A percentile compares a stretch with the other conserved stretches of the same genome.
Conservation (phyloP, 2,888 invertebrate genomes). For the Trissoscelio sp. region DNA sequence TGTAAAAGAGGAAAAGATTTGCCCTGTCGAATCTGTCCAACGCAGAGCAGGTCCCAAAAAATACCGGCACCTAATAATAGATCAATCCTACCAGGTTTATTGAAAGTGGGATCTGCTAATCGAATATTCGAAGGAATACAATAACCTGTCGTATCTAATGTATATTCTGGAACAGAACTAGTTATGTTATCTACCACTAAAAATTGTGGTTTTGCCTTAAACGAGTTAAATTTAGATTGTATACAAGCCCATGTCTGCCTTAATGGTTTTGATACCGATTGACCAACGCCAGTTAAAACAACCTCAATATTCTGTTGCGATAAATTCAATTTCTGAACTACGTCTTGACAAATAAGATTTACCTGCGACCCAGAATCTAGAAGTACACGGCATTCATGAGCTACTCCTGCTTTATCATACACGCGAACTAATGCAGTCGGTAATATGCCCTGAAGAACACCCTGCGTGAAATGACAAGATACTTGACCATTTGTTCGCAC, state of each 20-base stretch:
- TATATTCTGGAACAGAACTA: background rate
- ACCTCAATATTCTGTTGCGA: background rate
- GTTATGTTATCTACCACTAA: background rate
- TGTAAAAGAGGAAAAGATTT: background rate
- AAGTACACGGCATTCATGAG: background rate
- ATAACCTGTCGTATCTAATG: too few relatives aligned
- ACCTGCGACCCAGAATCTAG: conserved; percentile 8
- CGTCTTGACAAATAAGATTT: conserved; percentile 3
- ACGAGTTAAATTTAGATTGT: background rate
- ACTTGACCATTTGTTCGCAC: too few relatives aligned
- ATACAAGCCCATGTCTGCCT: background rate
- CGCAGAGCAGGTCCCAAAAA: background rate
- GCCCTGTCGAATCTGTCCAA: background rate
- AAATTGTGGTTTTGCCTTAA: background rate
- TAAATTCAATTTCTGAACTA: background rate
- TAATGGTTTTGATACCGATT: background rate
- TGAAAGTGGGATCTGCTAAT: background rate
- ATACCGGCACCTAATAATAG: background rate
- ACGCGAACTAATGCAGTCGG: background rate
- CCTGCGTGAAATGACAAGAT: background rate
- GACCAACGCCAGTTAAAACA: background rate
- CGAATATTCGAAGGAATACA: background rate
- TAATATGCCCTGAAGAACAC: background rate
- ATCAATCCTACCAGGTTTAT: background rate
- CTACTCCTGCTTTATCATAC: background rate